Evolutionary conservation across 1,140 invertebrate species (phyloP), one percentile per base, ranked within the genome.

Genomic region (Cephus cinctus): DNA sequence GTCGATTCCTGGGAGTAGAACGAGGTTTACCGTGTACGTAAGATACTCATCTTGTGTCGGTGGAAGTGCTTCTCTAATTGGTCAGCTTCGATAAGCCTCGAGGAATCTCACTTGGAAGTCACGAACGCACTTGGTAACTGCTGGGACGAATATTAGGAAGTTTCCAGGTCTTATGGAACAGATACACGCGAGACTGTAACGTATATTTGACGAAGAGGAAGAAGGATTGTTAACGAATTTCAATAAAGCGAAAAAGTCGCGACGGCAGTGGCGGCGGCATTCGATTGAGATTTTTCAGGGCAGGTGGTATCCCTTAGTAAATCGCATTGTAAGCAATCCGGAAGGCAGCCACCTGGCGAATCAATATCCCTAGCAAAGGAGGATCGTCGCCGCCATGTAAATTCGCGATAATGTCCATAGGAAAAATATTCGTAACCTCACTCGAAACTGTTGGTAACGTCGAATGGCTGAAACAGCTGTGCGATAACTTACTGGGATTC

Each of bases 261-360:
- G 14, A 16, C 5, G 8, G 34, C 6, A 27, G 25, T 14, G 6
- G 5, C 14, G 12, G 34, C 34, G 5, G 5, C n/a, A n/a, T n/a
- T 32, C 46, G 46, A 48, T 48, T 41, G 46, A 41, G 46, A 48
- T 48, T 48, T 48, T 34, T 27, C n/a, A 11, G 46, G 25, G 65
- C 71, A 73, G 71, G 71, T 74, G 71, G 64, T 67, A 61, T 59
- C 50, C 47, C 35, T 61, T 68, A 71, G 72, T 74, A 74, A 73
- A 74, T 74, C 68, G 68, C 68, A 73, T 73, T 72, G 71, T 73
- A 70, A 73, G 68, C 67, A 60, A 63, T 71, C 61, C 65, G 59
- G 35, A 43, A 57, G 56, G 55, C 61, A 71, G 58, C 69, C 70
- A 73, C 69, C 70, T 73, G 70, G n/a, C 70, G 61, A 73, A 73